phyloP scores from a whole-genome alignment of 1,140 invertebrate species.

The Bombus terrestris region DNA sequence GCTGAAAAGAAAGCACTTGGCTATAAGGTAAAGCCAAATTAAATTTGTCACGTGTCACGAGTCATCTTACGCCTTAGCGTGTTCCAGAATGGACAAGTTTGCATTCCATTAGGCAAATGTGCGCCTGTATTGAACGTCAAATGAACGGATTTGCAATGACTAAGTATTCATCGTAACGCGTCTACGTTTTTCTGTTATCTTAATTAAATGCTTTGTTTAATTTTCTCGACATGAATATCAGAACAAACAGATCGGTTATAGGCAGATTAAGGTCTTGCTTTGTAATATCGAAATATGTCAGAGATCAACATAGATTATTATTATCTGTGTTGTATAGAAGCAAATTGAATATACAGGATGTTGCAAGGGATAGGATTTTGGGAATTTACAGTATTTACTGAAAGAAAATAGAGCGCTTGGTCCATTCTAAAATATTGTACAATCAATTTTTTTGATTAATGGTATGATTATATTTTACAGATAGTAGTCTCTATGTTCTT shows the following conservation, averaged over 20 bases:
- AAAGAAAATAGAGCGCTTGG: too few species aligned
- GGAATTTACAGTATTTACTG: too few species aligned
- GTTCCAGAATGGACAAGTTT: not conserved
- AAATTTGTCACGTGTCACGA: slow-evolving; percentile 4
- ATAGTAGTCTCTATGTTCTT: too few species aligned
- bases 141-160: not conserved
- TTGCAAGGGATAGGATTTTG: too few species aligned
- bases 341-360: too few species aligned
- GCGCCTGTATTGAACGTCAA: not conserved
- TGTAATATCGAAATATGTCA: not conserved
- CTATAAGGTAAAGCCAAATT: not conserved
- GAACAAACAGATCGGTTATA: not conserved
- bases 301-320: not conserved
- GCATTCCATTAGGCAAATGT: not conserved
- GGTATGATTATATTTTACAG: too few species aligned
- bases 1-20: not conserved
- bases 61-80: not conserved
- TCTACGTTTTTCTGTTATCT: not conserved
- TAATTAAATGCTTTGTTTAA: not conserved
- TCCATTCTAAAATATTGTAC: too few species aligned
- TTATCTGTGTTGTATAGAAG: too few species aligned
- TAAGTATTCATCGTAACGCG: not conserved
- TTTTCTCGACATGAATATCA: not conserved
- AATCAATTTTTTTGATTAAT: too few species aligned
- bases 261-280: not conserved